phyloP scores from a whole-genome alignment of 2,797 vertebrate species.

The Alauda arvensis region DNA sequence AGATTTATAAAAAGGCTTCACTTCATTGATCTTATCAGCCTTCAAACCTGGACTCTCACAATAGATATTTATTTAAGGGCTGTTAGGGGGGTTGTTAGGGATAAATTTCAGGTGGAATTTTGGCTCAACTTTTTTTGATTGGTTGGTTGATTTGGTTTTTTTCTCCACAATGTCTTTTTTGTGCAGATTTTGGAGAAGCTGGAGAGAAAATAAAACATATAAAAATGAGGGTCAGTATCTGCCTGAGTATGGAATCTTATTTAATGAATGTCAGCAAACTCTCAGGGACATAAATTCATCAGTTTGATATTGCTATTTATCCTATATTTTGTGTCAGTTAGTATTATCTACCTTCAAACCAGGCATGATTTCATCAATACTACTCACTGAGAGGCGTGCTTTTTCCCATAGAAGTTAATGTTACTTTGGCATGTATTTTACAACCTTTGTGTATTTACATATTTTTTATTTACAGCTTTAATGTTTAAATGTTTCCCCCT shows the following conservation, averaged over 20 bases:
- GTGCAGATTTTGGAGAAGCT: neutral
- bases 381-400: neutral
- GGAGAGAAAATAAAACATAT: neutral
- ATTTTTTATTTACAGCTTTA: neutral
- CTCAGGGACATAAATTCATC: neutral
- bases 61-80: neutral
- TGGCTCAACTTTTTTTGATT: accelerated
- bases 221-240: neutral
- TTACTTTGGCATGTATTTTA: neutral
- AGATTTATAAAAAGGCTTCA: neutral
- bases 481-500: neutral
- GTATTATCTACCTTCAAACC: neutral
- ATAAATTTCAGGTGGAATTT: neutral
- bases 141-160: accelerated
- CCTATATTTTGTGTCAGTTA: neutral
- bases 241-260: neutral
- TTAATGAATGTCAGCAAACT: neutral
- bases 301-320: neutral
- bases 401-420: neutral
- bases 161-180: neutral
- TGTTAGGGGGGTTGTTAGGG: accelerated
- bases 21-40: neutral
- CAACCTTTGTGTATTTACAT: neutral
- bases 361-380: neutral
- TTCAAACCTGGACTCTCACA: neutral